A percentile compares a stretch with the other conserved stretches of the same genome.
Conservation (phyloP, 2,113 vertebrate species). For the Motacilla alba region DNA sequence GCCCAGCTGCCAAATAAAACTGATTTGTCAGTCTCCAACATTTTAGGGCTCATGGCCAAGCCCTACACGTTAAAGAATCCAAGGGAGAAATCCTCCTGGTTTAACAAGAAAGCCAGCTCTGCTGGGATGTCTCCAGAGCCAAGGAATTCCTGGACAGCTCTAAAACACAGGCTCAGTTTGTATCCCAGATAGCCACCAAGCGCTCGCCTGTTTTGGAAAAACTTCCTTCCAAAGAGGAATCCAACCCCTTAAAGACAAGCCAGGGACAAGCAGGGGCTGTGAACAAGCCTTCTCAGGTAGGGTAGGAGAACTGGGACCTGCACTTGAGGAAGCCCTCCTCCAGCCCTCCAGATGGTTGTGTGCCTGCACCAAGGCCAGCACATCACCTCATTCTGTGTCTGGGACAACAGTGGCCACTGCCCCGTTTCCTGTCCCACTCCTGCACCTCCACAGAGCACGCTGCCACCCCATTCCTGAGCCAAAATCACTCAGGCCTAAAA, state of each 20-base stretch:
- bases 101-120: background rate
- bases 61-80: background rate
- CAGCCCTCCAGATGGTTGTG: accelerated
- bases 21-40: background rate
- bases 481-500: background rate
- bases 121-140: background rate
- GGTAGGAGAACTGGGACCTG: background rate
- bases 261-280: background rate
- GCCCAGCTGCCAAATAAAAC: background rate
- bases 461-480: background rate
- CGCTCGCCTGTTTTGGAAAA: background rate
- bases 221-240: background rate
- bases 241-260: background rate
- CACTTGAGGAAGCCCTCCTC: background rate
- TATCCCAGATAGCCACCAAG: background rate
- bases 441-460: background rate
- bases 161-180: background rate
- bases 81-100: background rate
- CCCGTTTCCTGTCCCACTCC: background rate
- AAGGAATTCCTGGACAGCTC: background rate
- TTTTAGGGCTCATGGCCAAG: background rate
- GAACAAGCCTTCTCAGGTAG: background rate
- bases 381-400: background rate
- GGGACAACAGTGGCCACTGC: background rate
- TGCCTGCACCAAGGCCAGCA: background rate